Percentiles rank a stretch among this genome's conserved stretches.
Evolutionary conservation across 2,113 vertebrate species (phyloP).

Genomic region (Elephantulus edwardii): DNA sequence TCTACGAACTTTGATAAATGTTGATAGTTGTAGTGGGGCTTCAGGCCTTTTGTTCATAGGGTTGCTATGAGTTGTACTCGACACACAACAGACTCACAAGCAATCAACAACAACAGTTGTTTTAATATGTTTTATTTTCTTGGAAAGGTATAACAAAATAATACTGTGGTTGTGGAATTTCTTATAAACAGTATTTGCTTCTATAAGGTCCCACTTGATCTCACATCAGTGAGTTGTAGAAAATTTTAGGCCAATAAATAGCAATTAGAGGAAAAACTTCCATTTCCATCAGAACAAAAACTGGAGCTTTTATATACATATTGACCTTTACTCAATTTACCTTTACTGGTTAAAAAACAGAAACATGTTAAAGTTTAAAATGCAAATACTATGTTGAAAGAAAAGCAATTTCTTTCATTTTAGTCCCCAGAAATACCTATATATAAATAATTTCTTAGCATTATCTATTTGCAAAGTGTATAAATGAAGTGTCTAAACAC

Average conservation of each 20-base stretch:
- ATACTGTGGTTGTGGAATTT: neutral
- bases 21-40: no score
- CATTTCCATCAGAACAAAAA: neutral
- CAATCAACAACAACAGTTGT: no score
- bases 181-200: conserved; percentile 3
- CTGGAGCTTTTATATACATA: neutral
- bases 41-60: no score
- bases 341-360: neutral
- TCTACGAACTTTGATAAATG: no score
- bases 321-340: neutral
- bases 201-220: neutral
- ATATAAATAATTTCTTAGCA: no score
- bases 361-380: neutral
- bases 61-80: no score
- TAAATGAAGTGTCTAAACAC: neutral
- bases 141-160: neutral
- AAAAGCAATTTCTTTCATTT: neutral
- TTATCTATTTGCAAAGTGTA: neutral
- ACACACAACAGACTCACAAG: no score
- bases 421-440: neutral
- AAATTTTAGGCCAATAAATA: conserved; percentile 5
- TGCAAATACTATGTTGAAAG: neutral
- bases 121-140: no score
- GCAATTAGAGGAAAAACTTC: neutral
- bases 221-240: neutral